phyloP scores from a whole-genome alignment of 2,888 invertebrate genomes.

The Chrysolina americana region DNA sequence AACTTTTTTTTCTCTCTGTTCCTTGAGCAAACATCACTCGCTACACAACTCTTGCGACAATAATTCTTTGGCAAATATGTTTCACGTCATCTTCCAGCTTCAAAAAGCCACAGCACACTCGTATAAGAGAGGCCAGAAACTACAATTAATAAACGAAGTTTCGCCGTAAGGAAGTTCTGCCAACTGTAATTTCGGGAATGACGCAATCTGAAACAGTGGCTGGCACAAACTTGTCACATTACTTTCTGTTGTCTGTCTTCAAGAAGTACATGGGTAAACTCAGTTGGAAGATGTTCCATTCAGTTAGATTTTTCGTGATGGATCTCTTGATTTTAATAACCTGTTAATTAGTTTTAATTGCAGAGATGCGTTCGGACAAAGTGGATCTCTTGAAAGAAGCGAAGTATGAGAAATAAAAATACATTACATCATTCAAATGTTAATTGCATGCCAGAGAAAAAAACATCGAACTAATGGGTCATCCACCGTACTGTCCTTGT shows the following conservation, averaged over 20 bases:
- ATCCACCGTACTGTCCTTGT: too few relatives aligned
- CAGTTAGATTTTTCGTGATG: constrained; percentile 29
- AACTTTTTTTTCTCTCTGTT: too few relatives aligned
- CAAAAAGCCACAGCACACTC: constrained; percentile 54
- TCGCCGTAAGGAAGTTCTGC: constrained; percentile 59
- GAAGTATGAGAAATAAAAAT: too few relatives aligned
- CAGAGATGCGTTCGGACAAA: neutral
- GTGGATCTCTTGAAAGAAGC: neutral
- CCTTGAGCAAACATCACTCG: too few relatives aligned
- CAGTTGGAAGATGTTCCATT: constrained; percentile 16
- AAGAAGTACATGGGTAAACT: constrained; percentile 43
- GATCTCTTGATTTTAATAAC: constrained; percentile 33
- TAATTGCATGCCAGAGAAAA: too few relatives aligned
- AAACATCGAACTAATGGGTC: too few relatives aligned
- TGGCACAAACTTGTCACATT: constrained; percentile 54
- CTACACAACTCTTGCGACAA: neutral
- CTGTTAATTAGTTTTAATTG: constrained; percentile 31
- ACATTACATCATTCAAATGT: too few relatives aligned
- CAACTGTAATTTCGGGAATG: constrained; percentile 60
- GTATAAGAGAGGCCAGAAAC: constrained; percentile 59
- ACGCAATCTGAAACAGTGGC: constrained; percentile 64
- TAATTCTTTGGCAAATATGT: constrained; percentile 28
- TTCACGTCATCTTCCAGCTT: constrained; percentile 44
- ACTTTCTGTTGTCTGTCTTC: constrained; percentile 51
- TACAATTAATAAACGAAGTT: constrained; percentile 67